Percentiles rank a stretch among this genome's conserved stretches.
phyloP scores from a whole-genome alignment of 1,140 invertebrate species.

The Cotesia glomerata region DNA sequence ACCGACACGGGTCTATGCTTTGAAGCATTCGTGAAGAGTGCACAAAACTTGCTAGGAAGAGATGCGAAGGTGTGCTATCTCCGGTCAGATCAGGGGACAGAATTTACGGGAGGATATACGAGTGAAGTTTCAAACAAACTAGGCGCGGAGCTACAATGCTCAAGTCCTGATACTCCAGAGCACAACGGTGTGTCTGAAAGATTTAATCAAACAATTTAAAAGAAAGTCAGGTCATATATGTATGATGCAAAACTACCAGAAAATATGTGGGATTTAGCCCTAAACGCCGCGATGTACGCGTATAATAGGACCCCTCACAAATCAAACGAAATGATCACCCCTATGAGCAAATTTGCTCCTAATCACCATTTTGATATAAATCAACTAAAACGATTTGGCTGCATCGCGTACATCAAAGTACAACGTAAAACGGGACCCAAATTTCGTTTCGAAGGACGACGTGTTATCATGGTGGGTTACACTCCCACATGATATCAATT shows the following conservation, averaged over 20 bases:
- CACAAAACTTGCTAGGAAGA: slow-evolving; percentile 16
- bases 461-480: slow-evolving; percentile 16
- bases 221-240: slow-evolving; percentile 19
- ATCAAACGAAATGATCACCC: slow-evolving; percentile 8
- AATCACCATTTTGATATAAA: slow-evolving; percentile 3
- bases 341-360: slow-evolving; percentile 15
- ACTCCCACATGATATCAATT: slow-evolving; percentile 20
- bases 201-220: slow-evolving; percentile 18
- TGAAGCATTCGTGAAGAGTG: slow-evolving; percentile 20
- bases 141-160: slow-evolving; percentile 2
- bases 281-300: slow-evolving; percentile 13
- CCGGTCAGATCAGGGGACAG: slow-evolving; percentile 19
- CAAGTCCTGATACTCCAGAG: slow-evolving; percentile 22
- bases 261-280: slow-evolving; percentile 23
- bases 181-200: slow-evolving; percentile 17
- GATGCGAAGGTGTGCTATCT: slow-evolving; percentile 28
- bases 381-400: slow-evolving; percentile 21
- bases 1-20: slow-evolving; percentile 16
- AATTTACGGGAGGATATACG: slow-evolving; percentile 24
- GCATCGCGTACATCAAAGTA: slow-evolving; percentile 18
- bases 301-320: slow-evolving; percentile 23
- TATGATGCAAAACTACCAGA: slow-evolving; percentile 23
- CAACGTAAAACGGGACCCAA: slow-evolving; percentile 21
- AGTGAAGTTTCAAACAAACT: slow-evolving; percentile 19
- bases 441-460: slow-evolving; percentile 1